A percentile compares a stretch with the other conserved stretches of the same genome.
These are phyloP conservation scores for Tokudaia tokunoshimensis DNA, from an alignment of 2,797 vertebrate genomes.

Conservation along the genomic window DNA sequence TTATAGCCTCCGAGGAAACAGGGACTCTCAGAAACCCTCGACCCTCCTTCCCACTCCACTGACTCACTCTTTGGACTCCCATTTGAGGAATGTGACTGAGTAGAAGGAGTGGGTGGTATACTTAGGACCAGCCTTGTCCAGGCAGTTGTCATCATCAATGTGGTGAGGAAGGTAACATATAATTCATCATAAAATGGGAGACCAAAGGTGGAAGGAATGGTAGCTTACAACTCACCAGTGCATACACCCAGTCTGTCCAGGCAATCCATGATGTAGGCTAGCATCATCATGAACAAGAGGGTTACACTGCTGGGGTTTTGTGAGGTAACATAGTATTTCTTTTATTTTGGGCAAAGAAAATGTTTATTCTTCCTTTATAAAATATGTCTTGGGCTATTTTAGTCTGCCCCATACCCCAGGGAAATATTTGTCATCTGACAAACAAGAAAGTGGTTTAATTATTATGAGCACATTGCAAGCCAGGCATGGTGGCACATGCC, in stretches of 20 bases:
- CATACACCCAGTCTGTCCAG: not conserved
- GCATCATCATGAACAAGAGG: not conserved
- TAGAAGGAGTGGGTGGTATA: not conserved
- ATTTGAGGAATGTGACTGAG: not conserved
- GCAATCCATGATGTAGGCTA: not conserved
- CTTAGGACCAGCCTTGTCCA: not conserved
- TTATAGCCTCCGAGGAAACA: not conserved
- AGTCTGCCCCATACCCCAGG: not conserved
- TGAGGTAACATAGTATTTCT: not conserved
- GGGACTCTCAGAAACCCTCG: not conserved
- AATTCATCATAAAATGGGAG: not conserved
- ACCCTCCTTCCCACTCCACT: not conserved
- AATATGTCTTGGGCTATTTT: slow-evolving; percentile 17
- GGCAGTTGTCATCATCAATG: not conserved
- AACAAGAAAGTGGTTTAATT: slow-evolving; percentile 23
- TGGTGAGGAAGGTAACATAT: not conserved
- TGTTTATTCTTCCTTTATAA: slow-evolving; percentile 14
- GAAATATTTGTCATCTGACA: not conserved
- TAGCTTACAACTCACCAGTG: not conserved
- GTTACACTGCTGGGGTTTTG: not conserved
- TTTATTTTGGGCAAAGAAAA: not conserved
- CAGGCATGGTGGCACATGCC: too few relatives aligned
- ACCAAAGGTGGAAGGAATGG: not conserved
- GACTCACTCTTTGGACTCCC: not conserved
- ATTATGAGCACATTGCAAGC: not conserved